These are phyloP conservation scores for Xylocopa sonorina DNA, from an alignment of 1,140 invertebrate species.

Conservation along the genomic window DNA sequence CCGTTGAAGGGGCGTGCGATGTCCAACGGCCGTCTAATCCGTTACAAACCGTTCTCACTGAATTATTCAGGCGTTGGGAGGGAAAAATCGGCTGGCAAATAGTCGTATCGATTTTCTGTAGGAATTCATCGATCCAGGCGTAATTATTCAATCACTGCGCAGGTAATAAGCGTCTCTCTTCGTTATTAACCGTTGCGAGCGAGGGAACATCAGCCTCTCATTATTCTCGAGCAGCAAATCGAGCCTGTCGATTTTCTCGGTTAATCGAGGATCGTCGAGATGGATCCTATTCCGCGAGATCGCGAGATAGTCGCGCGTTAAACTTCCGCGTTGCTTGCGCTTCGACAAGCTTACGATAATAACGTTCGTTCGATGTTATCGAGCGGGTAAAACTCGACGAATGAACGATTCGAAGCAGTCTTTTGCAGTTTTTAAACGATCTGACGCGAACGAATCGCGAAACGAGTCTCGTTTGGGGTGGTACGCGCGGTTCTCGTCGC, in stretches of 20 bases:
- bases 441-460: conserved; percentile 51
- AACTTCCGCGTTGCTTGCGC: not conserved
- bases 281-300: not conserved
- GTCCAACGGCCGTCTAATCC: conserved; percentile 13
- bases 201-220: conserved; percentile 7
- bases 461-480: conserved; percentile 40
- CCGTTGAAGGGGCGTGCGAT: conserved; percentile 16
- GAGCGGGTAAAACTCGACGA: conserved; percentile 50
- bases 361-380: conserved; percentile 52
- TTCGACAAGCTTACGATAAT: conserved; percentile 18
- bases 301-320: not conserved
- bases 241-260: conserved; percentile 21
- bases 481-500: conserved; percentile 33
- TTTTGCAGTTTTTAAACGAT: too few relatives aligned
- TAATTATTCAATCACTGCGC: conserved; percentile 9
- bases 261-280: conserved; percentile 26
- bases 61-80: not conserved
- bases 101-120: not conserved
- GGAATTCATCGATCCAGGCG: not conserved
- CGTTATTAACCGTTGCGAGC: not conserved
- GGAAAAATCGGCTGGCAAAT: not conserved
- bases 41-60: not conserved
- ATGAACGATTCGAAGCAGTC: conserved; percentile 57
- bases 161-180: not conserved
- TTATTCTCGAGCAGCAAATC: conserved; percentile 21